Percentiles rank a stretch among this genome's conserved stretches.
Evolutionary conservation across 2,797 vertebrate species (phyloP).

Genomic region (Lagocephalus sceleratus): DNA sequence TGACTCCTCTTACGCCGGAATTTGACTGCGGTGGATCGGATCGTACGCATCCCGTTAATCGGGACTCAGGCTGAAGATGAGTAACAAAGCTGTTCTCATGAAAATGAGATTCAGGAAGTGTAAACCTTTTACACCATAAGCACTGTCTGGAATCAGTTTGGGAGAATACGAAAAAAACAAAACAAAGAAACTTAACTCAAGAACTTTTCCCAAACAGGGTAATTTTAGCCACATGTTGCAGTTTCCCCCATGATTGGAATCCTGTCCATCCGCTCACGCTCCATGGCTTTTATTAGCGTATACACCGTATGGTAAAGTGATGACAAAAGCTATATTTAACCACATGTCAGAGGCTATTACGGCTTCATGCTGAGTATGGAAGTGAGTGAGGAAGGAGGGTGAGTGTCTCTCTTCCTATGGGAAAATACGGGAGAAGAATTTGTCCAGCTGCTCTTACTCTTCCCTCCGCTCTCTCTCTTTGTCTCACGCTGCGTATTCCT

Average conservation of each 20-base stretch:
- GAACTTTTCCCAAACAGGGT: constrained; percentile 15
- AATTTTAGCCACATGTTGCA: constrained; percentile 62
- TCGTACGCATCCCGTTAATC: background rate
- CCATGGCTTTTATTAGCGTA: constrained; percentile 6
- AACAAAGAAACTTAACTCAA: background rate
- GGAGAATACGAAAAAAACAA: constrained; percentile 16
- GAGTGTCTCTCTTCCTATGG: constrained; percentile 52
- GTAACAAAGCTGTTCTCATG: background rate
- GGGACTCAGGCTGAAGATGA: background rate
- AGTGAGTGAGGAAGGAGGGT: constrained; percentile 8
- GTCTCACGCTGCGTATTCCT: constrained; percentile 66
- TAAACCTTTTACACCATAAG: constrained; percentile 14
- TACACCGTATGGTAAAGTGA: constrained; percentile 10
- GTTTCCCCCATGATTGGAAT: constrained; percentile 30
- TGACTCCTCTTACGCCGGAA: background rate
- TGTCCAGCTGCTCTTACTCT: constrained; percentile 62
- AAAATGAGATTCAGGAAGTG: constrained; percentile 30
- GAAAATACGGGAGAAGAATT: constrained; percentile 60
- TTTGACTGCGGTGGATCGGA: background rate
- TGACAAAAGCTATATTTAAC: constrained; percentile 36
- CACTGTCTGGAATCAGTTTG: constrained; percentile 23
- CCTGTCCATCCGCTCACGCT: background rate
- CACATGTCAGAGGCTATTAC: constrained; percentile 25
- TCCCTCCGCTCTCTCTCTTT: constrained; percentile 37
- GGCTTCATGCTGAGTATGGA: constrained; percentile 6